Evolutionary conservation across 2,797 vertebrate genomes (phyloP).

Genomic region (Crypturellus tataupa): DNA sequence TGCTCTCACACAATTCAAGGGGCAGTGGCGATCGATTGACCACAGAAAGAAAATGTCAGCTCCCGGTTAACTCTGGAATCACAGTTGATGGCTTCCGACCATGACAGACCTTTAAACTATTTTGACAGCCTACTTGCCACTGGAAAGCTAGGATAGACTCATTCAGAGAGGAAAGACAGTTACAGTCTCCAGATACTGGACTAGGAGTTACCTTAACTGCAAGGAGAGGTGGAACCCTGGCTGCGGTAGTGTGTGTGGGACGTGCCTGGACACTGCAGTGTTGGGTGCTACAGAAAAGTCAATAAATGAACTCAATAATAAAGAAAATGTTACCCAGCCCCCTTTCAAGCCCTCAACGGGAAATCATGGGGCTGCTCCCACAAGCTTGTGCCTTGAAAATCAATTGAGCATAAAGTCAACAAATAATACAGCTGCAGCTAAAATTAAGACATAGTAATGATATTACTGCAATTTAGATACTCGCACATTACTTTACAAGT

Average conservation of each 20-base stretch:
- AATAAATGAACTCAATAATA: slow-evolving; percentile 51
- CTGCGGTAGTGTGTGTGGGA: rapidly evolving
- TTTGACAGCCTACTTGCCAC: slow-evolving; percentile 51
- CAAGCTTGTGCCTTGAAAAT: slow-evolving; percentile 16
- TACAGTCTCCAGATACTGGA: not conserved
- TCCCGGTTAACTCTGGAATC: slow-evolving; percentile 21
- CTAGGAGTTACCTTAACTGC: slow-evolving; percentile 11
- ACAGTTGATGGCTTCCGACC: slow-evolving; percentile 13
- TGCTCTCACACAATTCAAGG: not conserved
- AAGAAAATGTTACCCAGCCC: slow-evolving; percentile 48
- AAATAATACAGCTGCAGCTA: not conserved
- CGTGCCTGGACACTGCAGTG: not conserved
- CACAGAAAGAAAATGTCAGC: slow-evolving; percentile 10
- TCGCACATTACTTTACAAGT: not conserved
- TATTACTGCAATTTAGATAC: not conserved
- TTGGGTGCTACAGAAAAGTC: slow-evolving; percentile 11
- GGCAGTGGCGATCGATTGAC: not conserved
- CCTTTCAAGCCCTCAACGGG: not conserved
- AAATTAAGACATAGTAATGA: slow-evolving; percentile 24
- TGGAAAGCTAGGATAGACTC: slow-evolving; percentile 27
- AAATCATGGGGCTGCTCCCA: slow-evolving; percentile 21
- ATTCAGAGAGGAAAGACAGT: not conserved
- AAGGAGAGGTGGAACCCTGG: not conserved
- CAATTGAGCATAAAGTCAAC: slow-evolving; percentile 26
- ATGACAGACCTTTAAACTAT: slow-evolving; percentile 44